phyloP scores from a whole-genome alignment of 2,113 vertebrate genomes.

The Brienomyrus longianalis region DNA sequence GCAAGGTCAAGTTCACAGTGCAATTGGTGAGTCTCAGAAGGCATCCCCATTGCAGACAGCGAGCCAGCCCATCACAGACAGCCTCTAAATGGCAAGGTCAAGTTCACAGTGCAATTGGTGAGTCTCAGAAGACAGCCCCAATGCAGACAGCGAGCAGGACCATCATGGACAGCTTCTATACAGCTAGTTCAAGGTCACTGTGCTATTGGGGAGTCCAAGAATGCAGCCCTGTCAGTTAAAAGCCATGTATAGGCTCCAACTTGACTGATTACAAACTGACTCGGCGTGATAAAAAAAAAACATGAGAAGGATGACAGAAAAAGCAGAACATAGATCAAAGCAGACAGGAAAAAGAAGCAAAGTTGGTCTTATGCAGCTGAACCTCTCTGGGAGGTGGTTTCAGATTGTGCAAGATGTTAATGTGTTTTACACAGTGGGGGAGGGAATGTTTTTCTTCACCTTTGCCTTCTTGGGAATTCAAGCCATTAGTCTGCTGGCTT shows the following conservation, averaged over 20 bases:
- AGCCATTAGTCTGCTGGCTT: not conserved
- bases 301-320: not conserved
- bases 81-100: not conserved
- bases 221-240: not conserved
- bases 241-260: not conserved
- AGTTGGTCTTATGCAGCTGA: not conserved
- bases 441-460: constrained; percentile 1
- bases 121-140: not conserved
- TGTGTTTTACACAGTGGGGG: constrained; percentile 1
- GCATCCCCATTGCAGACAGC: not conserved
- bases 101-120: not conserved
- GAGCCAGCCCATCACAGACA: not conserved
- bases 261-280: not conserved
- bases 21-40: not conserved
- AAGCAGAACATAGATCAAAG: not conserved
- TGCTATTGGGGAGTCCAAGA: not conserved
- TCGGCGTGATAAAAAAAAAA: not conserved
- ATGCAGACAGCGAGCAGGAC: not conserved
- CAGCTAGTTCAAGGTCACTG: not conserved
- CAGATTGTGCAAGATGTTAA: not conserved
- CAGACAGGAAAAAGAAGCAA: not conserved
- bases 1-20: not conserved
- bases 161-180: not conserved
- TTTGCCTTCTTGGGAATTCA: not conserved
- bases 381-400: not conserved